phyloP scores from a whole-genome alignment of 2,888 invertebrate species.

The Pterostichus niger region DNA sequence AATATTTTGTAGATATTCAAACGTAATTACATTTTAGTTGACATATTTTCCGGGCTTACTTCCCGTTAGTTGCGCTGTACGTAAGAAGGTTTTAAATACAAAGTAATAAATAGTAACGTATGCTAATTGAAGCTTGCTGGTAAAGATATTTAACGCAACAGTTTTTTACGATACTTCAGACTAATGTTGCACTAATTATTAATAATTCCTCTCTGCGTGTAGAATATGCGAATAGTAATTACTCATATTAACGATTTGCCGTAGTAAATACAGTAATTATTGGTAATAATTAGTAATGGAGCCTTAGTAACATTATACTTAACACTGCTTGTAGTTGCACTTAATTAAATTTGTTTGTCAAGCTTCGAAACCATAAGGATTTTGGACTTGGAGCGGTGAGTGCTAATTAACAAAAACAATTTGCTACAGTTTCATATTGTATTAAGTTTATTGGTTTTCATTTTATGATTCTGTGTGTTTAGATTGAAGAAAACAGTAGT shows the following conservation, averaged over 20 bases:
- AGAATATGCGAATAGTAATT: slow-evolving; percentile 19
- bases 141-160: slow-evolving; percentile 18
- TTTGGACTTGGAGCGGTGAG: slow-evolving; percentile 75
- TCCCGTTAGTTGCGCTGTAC: too few species aligned
- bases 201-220: slow-evolving; percentile 30
- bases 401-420: slow-evolving; percentile 54
- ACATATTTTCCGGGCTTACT: too few species aligned
- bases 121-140: neutral
- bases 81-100: neutral
- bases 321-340: slow-evolving; percentile 68
- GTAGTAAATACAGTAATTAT: slow-evolving; percentile 48
- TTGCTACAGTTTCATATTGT: neutral
- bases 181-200: slow-evolving; percentile 19
- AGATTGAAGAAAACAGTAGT: slow-evolving; percentile 97
- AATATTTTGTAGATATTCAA: too few species aligned
- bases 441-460: neutral
- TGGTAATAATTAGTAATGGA: slow-evolving; percentile 31
- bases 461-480: slow-evolving; percentile 67
- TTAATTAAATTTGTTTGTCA: slow-evolving; percentile 70
- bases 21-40: too few species aligned
- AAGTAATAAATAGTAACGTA: neutral
- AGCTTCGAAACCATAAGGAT: slow-evolving; percentile 76
- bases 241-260: slow-evolving; percentile 26
- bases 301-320: slow-evolving; percentile 41
- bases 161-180: neutral